Percentiles rank a stretch among this genome's conserved stretches.
Evolutionary conservation across 2,888 invertebrate species (phyloP).

Genomic region (Mesorhabditis belari): DNA sequence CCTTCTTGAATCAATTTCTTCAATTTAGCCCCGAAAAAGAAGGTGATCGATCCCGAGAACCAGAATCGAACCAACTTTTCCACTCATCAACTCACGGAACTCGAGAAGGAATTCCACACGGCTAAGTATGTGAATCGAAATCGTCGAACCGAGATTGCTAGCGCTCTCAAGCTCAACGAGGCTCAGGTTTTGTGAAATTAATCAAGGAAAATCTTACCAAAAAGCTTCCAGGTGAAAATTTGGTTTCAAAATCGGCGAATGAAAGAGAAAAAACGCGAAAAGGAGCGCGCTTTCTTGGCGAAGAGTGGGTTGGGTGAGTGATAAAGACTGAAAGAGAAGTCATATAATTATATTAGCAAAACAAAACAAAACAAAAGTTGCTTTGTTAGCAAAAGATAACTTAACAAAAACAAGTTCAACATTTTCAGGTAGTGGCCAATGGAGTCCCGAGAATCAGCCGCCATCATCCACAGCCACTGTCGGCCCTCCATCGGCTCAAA

Average conservation of each 20-base stretch:
- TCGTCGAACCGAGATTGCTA: slow-evolving; percentile 92
- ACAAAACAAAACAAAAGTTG: no score
- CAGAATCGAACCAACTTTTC: slow-evolving; percentile 84
- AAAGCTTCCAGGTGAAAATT: slow-evolving; percentile 67
- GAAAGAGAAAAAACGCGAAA: slow-evolving; percentile 95
- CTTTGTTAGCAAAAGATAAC: no score
- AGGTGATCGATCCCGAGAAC: slow-evolving; percentile 20
- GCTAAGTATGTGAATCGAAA: slow-evolving; percentile 96
- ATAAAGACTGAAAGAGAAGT: no score
- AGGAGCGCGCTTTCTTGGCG: slow-evolving; percentile 62
- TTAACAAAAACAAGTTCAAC: no score
- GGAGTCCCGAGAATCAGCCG: background rate
- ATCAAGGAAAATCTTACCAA: background rate
- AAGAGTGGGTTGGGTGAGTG: background rate
- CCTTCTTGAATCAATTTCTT: background rate
- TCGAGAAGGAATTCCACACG: slow-evolving; percentile 98
- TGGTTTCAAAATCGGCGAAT: slow-evolving; percentile 98
- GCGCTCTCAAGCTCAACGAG: slow-evolving; percentile 88
- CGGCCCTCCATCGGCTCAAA: no score
- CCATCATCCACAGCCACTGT: background rate
- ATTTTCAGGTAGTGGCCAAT: background rate
- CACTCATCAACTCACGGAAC: slow-evolving; percentile 95
- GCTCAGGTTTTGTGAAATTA: slow-evolving; percentile 67
- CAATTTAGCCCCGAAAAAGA: slow-evolving; percentile 28
- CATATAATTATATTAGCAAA: no score